phyloP scores from a whole-genome alignment of 2,113 vertebrate species.

The Oceanodroma tethys region DNA sequence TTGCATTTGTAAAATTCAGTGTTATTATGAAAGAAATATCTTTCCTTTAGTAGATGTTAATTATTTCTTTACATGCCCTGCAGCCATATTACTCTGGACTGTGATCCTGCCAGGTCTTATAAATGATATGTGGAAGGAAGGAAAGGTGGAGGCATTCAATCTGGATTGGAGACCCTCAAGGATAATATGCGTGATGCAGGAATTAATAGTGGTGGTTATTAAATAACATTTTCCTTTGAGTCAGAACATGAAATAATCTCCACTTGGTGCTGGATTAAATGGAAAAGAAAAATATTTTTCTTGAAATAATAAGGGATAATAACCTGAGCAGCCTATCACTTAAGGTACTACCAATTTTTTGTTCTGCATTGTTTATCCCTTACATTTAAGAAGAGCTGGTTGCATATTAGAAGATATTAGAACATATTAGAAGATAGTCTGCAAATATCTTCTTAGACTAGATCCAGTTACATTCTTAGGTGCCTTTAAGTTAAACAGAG shows the following conservation, averaged over 20 bases:
- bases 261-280: not conserved
- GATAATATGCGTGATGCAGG: not conserved
- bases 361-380: not conserved
- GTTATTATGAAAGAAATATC: not conserved
- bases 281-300: not conserved
- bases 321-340: not conserved
- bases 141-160: not conserved
- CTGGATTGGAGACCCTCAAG: not conserved
- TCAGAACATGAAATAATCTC: not conserved
- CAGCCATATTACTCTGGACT: not conserved
- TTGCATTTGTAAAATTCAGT: not conserved
- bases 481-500: not conserved
- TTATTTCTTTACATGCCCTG: not conserved
- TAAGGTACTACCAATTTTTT: not conserved
- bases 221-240: not conserved
- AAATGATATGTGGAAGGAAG: not conserved
- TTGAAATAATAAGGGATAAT: not conserved
- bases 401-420: not conserved
- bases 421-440: not conserved
- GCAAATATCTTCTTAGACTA: not conserved
- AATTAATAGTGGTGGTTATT: not conserved
- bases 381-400: not conserved
- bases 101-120: not conserved
- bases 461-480: not conserved
- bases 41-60: not conserved